Evolutionary conservation across 2,888 invertebrate genomes (phyloP).

Genomic region (Palloptera scutellata): DNA sequence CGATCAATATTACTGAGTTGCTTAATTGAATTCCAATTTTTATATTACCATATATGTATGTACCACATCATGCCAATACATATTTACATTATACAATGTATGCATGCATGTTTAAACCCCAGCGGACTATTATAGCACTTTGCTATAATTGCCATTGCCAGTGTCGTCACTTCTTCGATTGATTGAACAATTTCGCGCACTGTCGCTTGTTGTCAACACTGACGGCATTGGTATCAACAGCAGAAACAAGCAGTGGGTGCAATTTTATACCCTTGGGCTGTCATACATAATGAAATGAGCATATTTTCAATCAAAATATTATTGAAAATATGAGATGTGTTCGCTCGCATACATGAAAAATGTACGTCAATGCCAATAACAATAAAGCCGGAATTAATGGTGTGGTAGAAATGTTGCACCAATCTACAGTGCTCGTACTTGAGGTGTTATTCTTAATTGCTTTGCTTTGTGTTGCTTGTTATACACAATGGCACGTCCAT

Average conservation of each 20-base stretch:
- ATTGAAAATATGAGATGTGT: constrained; percentile 19
- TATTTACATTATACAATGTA: not conserved
- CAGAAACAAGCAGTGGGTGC: not conserved
- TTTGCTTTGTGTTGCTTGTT: not conserved
- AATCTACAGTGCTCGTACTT: not conserved
- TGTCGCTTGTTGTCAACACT: constrained; percentile 19
- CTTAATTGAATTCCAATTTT: not conserved
- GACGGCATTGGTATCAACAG: not conserved
- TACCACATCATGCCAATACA: not conserved
- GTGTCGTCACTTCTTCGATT: constrained; percentile 27
- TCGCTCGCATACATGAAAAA: not conserved
- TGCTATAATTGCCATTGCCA: not conserved
- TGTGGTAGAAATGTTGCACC: too few species aligned
- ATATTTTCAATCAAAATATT: constrained; percentile 28
- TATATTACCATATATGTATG: not conserved
- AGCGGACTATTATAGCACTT: constrained; percentile 15
- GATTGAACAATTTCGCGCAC: constrained; percentile 32
- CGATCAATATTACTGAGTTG: not conserved
- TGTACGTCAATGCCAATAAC: not conserved
- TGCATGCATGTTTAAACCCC: not conserved
- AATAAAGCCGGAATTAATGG: too few species aligned
- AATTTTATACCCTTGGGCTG: constrained; percentile 11
- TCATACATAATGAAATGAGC: constrained; percentile 8
- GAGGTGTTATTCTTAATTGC: not conserved
- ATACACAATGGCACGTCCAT: too few species aligned